A percentile compares a stretch with the other conserved stretches of the same genome.
phyloP scores from a whole-genome alignment of 1,140 invertebrate species.

The Camponotus vicinus region DNA sequence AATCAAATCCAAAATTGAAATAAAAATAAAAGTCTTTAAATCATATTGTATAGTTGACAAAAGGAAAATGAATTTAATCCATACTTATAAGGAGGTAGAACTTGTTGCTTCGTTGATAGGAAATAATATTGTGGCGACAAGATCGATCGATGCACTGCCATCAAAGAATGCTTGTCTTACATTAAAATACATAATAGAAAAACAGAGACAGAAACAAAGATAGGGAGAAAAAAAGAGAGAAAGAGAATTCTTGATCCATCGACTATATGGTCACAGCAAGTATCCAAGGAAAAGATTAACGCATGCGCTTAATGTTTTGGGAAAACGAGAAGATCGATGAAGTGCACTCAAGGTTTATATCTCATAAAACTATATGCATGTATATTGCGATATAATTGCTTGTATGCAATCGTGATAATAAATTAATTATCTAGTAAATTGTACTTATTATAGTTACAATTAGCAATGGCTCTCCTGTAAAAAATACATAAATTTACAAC shows the following conservation, averaged over 20 bases:
- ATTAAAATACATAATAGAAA: conserved; percentile 26
- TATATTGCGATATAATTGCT: neutral
- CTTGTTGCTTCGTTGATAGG: conserved; percentile 52
- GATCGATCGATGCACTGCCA: conserved; percentile 9
- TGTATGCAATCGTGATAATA: neutral
- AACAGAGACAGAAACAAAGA: neutral
- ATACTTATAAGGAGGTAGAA: conserved; percentile 16
- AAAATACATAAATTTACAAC: neutral
- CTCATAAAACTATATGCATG: neutral
- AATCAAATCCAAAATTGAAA: conserved; percentile 14
- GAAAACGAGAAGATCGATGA: conserved; percentile 21
- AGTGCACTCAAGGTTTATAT: conserved; percentile 17
- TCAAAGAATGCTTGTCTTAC: neutral
- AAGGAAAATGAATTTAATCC: conserved; percentile 14
- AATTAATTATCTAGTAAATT: neutral
- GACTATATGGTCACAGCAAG: neutral
- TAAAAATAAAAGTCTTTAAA: neutral
- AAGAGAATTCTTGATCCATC: conserved; percentile 1
- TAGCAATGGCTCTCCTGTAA: neutral
- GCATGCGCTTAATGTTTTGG: conserved; percentile 32
- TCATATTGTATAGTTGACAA: neutral
- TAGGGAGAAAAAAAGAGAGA: neutral
- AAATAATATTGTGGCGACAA: conserved; percentile 34
- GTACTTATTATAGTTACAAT: neutral
- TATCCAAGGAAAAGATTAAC: neutral